These are phyloP conservation scores for Adoxophyes honmai DNA, from an alignment of 1,140 invertebrate genomes.

Conservation along the genomic window DNA sequence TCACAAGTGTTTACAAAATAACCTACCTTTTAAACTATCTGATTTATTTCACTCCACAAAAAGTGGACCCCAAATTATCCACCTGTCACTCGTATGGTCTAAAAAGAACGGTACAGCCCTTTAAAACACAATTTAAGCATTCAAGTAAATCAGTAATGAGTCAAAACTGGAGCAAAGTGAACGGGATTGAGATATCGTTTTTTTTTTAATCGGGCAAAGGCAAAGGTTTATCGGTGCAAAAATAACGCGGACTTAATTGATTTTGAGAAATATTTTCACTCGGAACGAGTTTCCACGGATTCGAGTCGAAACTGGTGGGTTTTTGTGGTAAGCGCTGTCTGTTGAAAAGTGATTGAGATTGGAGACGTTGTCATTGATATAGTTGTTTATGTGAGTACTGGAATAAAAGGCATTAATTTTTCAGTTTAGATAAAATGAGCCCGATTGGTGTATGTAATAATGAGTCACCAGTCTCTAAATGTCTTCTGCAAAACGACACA, in stretches of 20 bases:
- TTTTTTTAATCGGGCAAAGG: not conserved
- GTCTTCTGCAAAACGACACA: no score
- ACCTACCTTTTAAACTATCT: no score
- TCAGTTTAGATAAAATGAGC: no score
- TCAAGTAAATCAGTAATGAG: slow-evolving; percentile 13
- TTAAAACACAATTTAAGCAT: slow-evolving; percentile 10
- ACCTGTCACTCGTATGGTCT: slow-evolving; percentile 5
- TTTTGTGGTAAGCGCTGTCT: not conserved
- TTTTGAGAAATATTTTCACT: slow-evolving; percentile 11
- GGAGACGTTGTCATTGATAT: no score
- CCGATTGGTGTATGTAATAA: no score
- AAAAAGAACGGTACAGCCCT: slow-evolving; percentile 6
- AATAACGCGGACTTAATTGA: not conserved
- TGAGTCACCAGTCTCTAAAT: no score
- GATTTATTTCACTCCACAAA: no score
- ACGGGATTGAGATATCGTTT: slow-evolving; percentile 5
- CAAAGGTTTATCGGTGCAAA: slow-evolving; percentile 9
- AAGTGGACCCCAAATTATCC: slow-evolving; percentile 5
- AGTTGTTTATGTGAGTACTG: no score
- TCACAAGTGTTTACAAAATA: no score
- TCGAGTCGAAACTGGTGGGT: not conserved
- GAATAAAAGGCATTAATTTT: no score
- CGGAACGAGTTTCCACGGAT: not conserved
- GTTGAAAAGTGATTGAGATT: no score
- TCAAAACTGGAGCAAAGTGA: slow-evolving; percentile 13